These are phyloP conservation scores for Porites lutea DNA, from an alignment of 64 coral and sea anemone species.

Conservation along the genomic window DNA sequence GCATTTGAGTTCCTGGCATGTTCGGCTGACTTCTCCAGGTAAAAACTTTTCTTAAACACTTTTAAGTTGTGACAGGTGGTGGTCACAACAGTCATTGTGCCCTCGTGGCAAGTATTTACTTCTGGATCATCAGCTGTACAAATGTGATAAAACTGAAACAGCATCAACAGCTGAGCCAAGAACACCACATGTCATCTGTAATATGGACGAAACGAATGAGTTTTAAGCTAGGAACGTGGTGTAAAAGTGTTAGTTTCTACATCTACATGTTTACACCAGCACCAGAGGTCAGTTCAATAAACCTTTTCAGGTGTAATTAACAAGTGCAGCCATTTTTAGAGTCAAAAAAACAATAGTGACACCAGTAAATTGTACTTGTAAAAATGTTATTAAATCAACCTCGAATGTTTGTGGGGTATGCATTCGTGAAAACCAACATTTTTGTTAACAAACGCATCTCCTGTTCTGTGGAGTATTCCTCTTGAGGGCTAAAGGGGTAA, in stretches of 20 bases:
- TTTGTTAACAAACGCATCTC: background rate
- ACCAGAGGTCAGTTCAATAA: background rate
- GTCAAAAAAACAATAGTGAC: too few relatives aligned
- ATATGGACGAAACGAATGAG: too few relatives aligned
- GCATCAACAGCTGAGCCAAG: background rate
- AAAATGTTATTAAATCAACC: background rate
- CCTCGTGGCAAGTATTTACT: background rate
- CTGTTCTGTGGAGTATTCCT: conserved; percentile 2
- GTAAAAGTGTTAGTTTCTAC: background rate
- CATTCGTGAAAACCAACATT: background rate
- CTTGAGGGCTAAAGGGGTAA: background rate
- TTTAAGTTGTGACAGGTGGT: background rate
- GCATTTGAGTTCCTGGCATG: background rate
- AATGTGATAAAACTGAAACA: background rate
- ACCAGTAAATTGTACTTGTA: background rate
- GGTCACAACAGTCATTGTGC: too few relatives aligned
- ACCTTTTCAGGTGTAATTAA: background rate
- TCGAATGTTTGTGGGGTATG: background rate
- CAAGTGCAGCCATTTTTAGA: too few relatives aligned
- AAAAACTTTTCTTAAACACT: background rate
- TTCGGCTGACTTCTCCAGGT: conserved; percentile 27
- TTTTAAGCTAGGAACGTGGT: too few relatives aligned
- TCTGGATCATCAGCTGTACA: background rate
- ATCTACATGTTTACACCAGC: background rate
- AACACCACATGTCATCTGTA: background rate